These are phyloP conservation scores for Megaceryle alcyon DNA, from an alignment of 2,797 vertebrate species.

Conservation along the genomic window DNA sequence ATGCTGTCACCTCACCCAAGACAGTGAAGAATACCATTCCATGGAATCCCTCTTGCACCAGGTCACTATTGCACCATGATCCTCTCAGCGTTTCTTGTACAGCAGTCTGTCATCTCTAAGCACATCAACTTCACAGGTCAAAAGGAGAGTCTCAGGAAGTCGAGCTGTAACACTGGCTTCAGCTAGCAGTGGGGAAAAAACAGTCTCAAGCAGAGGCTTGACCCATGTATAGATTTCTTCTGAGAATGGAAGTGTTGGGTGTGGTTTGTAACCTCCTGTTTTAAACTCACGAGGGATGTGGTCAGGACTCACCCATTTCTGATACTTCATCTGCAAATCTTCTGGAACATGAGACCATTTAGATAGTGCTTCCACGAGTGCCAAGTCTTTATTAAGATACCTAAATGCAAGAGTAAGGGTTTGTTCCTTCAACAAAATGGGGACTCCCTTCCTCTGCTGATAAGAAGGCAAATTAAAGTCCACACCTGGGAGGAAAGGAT, in stretches of 20 bases:
- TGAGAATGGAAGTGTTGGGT: slow-evolving; percentile 6
- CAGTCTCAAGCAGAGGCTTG: slow-evolving; percentile 36
- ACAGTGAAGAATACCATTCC: slow-evolving; percentile 76
- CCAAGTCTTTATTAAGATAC: slow-evolving; percentile 74
- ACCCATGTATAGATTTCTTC: slow-evolving; percentile 63
- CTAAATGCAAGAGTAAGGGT: slow-evolving; percentile 69
- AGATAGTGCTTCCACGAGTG: slow-evolving; percentile 35
- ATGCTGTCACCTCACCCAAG: not conserved
- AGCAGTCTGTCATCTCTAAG: slow-evolving; percentile 86
- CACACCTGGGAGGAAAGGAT: slow-evolving; percentile 80
- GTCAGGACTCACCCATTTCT: slow-evolving; percentile 81
- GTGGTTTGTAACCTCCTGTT: slow-evolving; percentile 54
- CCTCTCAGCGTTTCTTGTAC: slow-evolving; percentile 85
- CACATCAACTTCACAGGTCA: slow-evolving; percentile 87
- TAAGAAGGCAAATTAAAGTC: slow-evolving; percentile 88
- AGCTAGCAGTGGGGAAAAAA: slow-evolving; percentile 81
- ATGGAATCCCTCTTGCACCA: slow-evolving; percentile 83
- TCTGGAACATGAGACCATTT: slow-evolving; percentile 78
- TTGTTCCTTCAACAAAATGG: slow-evolving; percentile 76
- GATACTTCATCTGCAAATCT: slow-evolving; percentile 73
- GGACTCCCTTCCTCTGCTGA: slow-evolving; percentile 82
- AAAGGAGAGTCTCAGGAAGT: slow-evolving; percentile 81
- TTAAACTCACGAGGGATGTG: slow-evolving; percentile 82
- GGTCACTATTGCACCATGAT: slow-evolving; percentile 80
- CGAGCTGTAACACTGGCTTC: slow-evolving; percentile 79